phyloP scores from a whole-genome alignment of 2,113 vertebrate species.

The Malaclemys terrapin region DNA sequence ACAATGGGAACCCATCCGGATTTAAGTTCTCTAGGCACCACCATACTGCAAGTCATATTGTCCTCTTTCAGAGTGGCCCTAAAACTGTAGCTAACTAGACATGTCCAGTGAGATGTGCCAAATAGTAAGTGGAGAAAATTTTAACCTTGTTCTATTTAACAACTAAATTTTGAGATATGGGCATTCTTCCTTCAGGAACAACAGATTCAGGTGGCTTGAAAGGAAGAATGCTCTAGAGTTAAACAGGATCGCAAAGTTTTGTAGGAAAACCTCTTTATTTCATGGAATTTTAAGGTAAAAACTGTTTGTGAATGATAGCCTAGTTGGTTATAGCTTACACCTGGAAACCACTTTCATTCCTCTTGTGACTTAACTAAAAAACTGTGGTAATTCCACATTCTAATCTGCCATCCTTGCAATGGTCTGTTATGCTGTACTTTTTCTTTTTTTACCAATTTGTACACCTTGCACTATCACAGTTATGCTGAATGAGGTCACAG shows the following conservation, averaged over 20 bases:
- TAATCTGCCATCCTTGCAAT: constrained; percentile 53
- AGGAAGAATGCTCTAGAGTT: neutral
- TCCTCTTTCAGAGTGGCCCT: constrained; percentile 19
- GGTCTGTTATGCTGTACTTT: constrained; percentile 43
- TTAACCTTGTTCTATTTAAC: neutral
- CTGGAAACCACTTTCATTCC: neutral
- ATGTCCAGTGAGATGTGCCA: neutral
- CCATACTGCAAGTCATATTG: neutral
- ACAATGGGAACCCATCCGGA: neutral
- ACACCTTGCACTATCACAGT: constrained; percentile 49
- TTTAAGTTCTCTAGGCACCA: neutral
- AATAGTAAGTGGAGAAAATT: neutral
- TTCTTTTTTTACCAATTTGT: constrained; percentile 20
- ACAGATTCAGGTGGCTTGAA: neutral
- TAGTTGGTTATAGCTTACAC: neutral
- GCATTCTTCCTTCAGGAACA: neutral
- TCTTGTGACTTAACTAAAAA: neutral
- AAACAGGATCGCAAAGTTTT: neutral
- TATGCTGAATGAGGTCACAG: constrained; percentile 73
- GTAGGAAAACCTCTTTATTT: neutral
- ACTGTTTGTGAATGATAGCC: neutral
- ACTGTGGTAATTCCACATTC: neutral
- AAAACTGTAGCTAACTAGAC: neutral
- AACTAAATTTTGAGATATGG: neutral
- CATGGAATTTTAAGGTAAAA: neutral